Evolutionary conservation across 2,888 invertebrate species (phyloP), one percentile per base, ranked within the genome.

Genomic region (Diploptera punctata): DNA sequence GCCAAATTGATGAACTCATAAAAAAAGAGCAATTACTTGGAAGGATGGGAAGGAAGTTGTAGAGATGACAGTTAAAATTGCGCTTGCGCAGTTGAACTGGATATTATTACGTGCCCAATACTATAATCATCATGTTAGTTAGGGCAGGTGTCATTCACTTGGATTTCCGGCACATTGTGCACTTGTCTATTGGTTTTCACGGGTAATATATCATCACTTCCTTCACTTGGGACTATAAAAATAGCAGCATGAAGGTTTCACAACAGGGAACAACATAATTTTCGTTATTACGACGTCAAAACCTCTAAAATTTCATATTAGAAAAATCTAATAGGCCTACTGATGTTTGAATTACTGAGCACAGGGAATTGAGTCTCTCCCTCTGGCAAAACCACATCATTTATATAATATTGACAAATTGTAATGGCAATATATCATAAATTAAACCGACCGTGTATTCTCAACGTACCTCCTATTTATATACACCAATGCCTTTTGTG

Each of bases 101-200:
- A 21, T 13, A 29, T 57, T 29, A 57, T 9, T 29, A 7, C 2
- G 26, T 7, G 26, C 21, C 26, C 57, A 57, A 57, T 57, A 57
- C 31, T n/a, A 24, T 31, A 57, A 57, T 57, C 57, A 57, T 57
- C 57, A 4, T 57, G 29, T 57, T 57, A 57, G 0, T 52, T 29
- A 21, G 26, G 57, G 26, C 57, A 57, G 57, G 57, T 57, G 57
- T 57, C 57, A 57, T 29, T 57, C 57, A 57, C 26, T 57, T 33
- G 29, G 29, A 57, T 57, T 57, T 57, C 57, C 57, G 57, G 57
- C 57, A 57, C 57, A 57, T 57, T 57, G 57, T 57, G 29, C 26
- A 57, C 57, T 29, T 29, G 31, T 29, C 57, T 57, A n/a, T 57
- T 29, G 31, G 57, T 57, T 57, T 57, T 19, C 57, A 52, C 57